Conservation (phyloP, 2,888 invertebrate genomes). For the Scrobipalpa costella region DNA sequence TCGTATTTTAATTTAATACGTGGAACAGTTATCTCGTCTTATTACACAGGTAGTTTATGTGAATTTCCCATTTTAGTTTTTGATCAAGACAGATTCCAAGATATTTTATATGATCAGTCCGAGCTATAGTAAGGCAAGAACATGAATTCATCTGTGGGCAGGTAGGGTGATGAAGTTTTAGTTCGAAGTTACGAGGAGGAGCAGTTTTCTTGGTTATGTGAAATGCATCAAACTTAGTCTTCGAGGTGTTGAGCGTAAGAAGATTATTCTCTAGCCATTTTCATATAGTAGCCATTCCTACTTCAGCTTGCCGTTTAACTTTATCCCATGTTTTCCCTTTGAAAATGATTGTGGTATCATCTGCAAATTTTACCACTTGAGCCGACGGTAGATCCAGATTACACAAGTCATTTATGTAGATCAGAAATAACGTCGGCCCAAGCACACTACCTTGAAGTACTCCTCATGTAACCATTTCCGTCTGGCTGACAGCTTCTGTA, state of each 20-base stretch:
- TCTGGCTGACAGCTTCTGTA: not conserved
- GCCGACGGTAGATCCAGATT: not conserved
- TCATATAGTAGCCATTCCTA: not conserved
- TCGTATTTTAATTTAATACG: too few relatives aligned
- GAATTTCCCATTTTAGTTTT: too few relatives aligned
- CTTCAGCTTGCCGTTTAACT: not conserved
- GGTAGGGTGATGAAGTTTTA: not conserved
- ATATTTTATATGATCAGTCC: too few relatives aligned
- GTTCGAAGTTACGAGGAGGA: too few relatives aligned
- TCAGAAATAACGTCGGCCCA: constrained; percentile 13
- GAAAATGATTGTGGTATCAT: constrained; percentile 9
- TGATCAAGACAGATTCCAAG: too few relatives aligned
- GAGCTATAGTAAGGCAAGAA: not conserved
- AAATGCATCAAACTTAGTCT: too few relatives aligned
- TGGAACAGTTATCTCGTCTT: too few relatives aligned
- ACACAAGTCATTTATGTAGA: constrained; percentile 3
- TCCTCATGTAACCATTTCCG: not conserved
- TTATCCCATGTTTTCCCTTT: not conserved
- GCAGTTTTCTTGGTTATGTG: too few relatives aligned
- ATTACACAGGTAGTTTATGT: too few relatives aligned
- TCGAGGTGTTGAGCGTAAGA: constrained; percentile 8
- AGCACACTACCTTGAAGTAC: constrained; percentile 14
- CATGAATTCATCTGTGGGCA: not conserved
- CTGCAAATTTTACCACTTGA: not conserved
- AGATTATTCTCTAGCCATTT: constrained; percentile 4